A percentile compares a stretch with the other conserved stretches of the same genome.
These are phyloP conservation scores for Struthio camelus DNA, from an alignment of 2,113 vertebrate species.

Conservation along the genomic window DNA sequence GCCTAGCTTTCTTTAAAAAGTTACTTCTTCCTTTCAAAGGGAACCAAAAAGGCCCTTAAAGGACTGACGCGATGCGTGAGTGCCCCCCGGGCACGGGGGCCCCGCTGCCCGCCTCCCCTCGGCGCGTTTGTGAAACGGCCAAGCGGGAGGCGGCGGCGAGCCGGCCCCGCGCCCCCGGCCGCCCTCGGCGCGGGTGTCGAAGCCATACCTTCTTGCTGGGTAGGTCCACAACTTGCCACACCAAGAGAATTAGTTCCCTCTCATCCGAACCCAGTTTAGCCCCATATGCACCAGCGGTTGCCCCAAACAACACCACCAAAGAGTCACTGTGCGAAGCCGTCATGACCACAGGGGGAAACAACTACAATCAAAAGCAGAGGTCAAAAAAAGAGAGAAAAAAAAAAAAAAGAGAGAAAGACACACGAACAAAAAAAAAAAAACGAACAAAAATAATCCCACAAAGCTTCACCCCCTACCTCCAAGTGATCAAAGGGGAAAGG, in stretches of 20 bases:
- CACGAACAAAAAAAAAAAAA: background rate
- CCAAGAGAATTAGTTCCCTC: constrained; percentile 98
- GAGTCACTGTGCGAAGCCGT: constrained; percentile 90
- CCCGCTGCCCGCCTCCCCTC: background rate
- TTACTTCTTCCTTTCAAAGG: background rate
- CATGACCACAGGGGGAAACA: constrained; percentile 89
- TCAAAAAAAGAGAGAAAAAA: constrained; percentile 66
- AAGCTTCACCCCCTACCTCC: constrained; percentile 81
- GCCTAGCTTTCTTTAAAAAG: background rate
- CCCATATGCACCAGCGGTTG: constrained; percentile 97
- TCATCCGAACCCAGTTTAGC: constrained; percentile 98
- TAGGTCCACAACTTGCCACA: constrained; percentile 99
- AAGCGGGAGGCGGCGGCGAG: background rate
- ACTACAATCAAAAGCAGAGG: constrained; percentile 95
- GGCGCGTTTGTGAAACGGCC: background rate
- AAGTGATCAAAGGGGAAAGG: constrained; percentile 86
- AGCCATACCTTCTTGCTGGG: constrained; percentile 94
- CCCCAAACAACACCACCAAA: constrained; percentile 98
- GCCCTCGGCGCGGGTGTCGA: constrained; percentile 38
- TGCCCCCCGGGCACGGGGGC: background rate
- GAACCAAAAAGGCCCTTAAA: background rate
- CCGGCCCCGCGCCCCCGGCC: constrained; percentile 16
- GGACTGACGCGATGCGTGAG: background rate
- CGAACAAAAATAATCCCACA: constrained; percentile 68
- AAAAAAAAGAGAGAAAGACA: background rate